Base-by-base conservation (phyloP, 1,140 invertebrate species). In the Bombus terrestris region DNA sequence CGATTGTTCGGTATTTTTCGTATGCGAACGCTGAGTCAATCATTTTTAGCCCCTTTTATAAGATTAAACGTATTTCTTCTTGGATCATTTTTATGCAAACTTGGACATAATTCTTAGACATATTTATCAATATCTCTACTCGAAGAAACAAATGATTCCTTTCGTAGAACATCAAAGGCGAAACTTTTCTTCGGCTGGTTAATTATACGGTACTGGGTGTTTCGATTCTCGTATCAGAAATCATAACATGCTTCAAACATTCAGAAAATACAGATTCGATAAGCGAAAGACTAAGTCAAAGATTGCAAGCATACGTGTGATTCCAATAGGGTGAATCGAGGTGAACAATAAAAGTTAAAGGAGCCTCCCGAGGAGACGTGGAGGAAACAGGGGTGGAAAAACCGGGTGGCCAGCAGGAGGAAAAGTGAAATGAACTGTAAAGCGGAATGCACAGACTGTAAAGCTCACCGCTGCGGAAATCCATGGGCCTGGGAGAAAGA, bases 361-460 rank as follows among this genome's bases (percentile, higher is more conserved):
- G 41, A 53, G 28, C 13, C 35, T 15, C 1, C 32, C 32, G 22
- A 59, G 2, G 18, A 32, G 13, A 41, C 18, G 81, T 5, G 32
- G n/a, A 68, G 59, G 37, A 62, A 53, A 35, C 68, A 18, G 62
- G 57, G 75, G 69, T 35, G 81, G 66, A 66, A 41, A 66, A 81
- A 79, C 53, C 28, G 39, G n/a, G 6, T 5, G 10, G 10, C 28
- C 13, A 22, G 2, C 53, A 15, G n/a, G 64, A n/a, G 22, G 57
- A 81, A 47, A 32, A 62, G 88, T 84, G 87, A 94, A 94, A 93
- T 94, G 92, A 94, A 94, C 92, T 94, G 93, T 93, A 90, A 95
- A 94, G 90, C 90, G 92, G 91, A 92, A 94, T 93, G 88, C 89
- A 88, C 82, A 90, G 90, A 94, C 94, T 94, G 92, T 93, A 92